These are phyloP conservation scores for Marmota flaviventris DNA, from an alignment of 2,113 vertebrate genomes.

Conservation along the genomic window DNA sequence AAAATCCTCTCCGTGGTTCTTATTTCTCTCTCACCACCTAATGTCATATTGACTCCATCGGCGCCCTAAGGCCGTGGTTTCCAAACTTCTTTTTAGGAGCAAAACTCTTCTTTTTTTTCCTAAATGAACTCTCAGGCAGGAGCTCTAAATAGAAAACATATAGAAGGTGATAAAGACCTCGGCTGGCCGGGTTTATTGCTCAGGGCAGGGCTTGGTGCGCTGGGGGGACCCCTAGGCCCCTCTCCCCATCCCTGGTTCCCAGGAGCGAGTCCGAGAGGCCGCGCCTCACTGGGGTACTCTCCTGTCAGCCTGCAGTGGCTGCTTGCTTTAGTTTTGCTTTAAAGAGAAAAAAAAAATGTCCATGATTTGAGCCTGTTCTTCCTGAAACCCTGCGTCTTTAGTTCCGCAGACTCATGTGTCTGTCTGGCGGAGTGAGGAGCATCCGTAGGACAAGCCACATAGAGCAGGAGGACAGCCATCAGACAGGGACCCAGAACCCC, in stretches of 20 bases:
- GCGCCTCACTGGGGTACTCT: not conserved
- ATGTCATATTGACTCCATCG: constrained; percentile 24
- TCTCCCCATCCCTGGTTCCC: not conserved
- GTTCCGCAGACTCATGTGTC: not conserved
- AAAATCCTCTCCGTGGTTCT: constrained; percentile 54
- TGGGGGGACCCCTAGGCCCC: not conserved
- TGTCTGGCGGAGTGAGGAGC: not conserved
- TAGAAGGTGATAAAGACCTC: not conserved
- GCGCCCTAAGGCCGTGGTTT: constrained; percentile 51
- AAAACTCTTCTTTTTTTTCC: not conserved
- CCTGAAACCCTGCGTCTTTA: not conserved
- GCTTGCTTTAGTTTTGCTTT: not conserved
- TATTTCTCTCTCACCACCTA: constrained; percentile 66
- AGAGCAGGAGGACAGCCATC: not conserved
- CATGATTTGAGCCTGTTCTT: not conserved
- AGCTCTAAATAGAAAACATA: constrained; percentile 12
- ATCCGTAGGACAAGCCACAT: too few species aligned
- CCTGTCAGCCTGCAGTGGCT: not conserved
- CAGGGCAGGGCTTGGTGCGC: fast-evolving
- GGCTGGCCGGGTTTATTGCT: not conserved
- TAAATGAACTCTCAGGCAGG: constrained; percentile 1
- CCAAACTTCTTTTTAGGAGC: constrained; percentile 33
- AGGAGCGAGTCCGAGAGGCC: not conserved
- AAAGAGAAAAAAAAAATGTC: not conserved
- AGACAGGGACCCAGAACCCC: not conserved